phyloP scores from a whole-genome alignment of 2,113 vertebrate genomes.

The Hydrochoerus hydrochaeris region DNA sequence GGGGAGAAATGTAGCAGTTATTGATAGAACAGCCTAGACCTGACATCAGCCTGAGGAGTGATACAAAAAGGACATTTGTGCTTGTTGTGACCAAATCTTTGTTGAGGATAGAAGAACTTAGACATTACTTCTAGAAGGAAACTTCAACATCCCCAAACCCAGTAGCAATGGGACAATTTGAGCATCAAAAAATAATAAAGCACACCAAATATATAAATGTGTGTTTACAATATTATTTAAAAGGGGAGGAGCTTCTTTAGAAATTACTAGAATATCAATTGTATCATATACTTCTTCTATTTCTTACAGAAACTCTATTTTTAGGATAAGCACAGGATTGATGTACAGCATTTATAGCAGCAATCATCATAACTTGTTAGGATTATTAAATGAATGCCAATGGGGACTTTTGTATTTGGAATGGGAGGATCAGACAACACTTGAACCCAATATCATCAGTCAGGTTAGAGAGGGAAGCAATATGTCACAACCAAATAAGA shows the following conservation, averaged over 20 bases:
- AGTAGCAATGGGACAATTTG: background rate
- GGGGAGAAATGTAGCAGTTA: background rate
- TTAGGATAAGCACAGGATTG: constrained; percentile 12
- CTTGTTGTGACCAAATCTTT: background rate
- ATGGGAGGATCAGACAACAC: background rate
- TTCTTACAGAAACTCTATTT: constrained; percentile 12
- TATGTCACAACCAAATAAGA: background rate
- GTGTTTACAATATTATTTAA: constrained; percentile 6
- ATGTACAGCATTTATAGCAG: background rate
- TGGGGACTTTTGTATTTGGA: background rate
- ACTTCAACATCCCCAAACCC: background rate
- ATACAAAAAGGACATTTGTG: background rate
- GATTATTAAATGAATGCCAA: background rate
- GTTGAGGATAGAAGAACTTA: background rate
- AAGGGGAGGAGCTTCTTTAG: background rate
- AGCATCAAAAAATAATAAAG: constrained; percentile 41
- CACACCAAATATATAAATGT: background rate
- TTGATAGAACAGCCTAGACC: background rate
- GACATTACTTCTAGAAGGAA: background rate
- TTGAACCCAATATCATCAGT: background rate
- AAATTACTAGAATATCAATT: background rate
- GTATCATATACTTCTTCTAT: background rate
- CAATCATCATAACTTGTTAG: background rate
- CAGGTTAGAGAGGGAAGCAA: constrained; percentile 41
- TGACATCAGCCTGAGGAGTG: background rate